Percentiles rank a stretch among this genome's conserved stretches.
Conservation (phyloP, 2,113 vertebrate species). For the Thymallus thymallus region DNA sequence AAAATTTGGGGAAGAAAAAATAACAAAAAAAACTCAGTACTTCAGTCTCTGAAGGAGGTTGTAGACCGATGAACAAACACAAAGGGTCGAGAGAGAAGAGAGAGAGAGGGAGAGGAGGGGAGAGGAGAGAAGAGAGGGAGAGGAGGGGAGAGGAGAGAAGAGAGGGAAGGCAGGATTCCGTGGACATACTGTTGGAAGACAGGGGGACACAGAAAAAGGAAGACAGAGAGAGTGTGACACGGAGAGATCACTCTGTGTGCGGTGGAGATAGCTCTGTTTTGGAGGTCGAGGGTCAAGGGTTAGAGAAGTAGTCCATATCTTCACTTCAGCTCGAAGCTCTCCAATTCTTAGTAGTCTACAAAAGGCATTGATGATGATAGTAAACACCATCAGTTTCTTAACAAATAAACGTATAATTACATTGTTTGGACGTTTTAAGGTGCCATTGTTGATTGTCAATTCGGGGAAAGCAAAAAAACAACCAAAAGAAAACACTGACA, state of each 20-base stretch:
- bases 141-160: slow-evolving; percentile 2
- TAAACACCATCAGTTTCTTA: too few species aligned
- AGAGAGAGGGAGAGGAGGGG: neutral
- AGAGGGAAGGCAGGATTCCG: neutral
- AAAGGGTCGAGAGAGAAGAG: slow-evolving; percentile 8
- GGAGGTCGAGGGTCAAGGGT: neutral
- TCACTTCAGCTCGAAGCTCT: neutral
- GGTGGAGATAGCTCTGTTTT: neutral
- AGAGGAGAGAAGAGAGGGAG: slow-evolving; percentile 24
- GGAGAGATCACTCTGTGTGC: neutral
- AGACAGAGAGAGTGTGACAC: slow-evolving; percentile 18
- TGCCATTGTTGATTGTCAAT: too few species aligned
- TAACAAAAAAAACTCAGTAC: slow-evolving; percentile 63
- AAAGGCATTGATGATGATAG: too few species aligned
- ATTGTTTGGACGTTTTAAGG: too few species aligned
- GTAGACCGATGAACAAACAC: slow-evolving; percentile 32
- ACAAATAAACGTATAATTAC: too few species aligned
- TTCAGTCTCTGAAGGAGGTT: slow-evolving; percentile 56
- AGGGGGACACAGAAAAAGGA: slow-evolving; percentile 28
- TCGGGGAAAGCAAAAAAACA: too few species aligned
- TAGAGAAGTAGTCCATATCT: neutral
- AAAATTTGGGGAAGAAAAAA: slow-evolving; percentile 90
- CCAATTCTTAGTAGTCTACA: neutral
- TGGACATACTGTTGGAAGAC: slow-evolving; percentile 5
- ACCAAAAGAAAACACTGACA: too few species aligned